phyloP scores from a whole-genome alignment of 2,797 vertebrate genomes.

The Crocodylus rhombifer region DNA sequence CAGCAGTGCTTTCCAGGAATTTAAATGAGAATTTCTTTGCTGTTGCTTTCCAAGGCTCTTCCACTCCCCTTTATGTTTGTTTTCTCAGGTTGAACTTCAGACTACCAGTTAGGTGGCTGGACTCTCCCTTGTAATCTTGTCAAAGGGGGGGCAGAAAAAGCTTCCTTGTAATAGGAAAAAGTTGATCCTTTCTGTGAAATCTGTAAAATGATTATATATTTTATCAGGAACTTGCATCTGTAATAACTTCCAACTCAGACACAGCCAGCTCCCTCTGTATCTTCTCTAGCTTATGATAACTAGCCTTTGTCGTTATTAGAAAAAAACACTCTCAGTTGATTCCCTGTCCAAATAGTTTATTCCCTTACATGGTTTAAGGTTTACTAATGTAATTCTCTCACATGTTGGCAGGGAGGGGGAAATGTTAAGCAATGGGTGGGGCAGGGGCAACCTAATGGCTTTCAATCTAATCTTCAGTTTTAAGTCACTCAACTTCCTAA shows the following conservation, averaged over 20 bases:
- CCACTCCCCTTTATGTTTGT: conserved; percentile 47
- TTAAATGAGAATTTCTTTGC: conserved; percentile 73
- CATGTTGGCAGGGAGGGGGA: neutral
- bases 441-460: conserved; percentile 37
- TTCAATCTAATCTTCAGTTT: conserved; percentile 43
- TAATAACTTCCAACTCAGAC: neutral
- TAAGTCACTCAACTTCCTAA: conserved; percentile 55
- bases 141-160: neutral
- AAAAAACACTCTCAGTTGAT: neutral
- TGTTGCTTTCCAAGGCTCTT: conserved; percentile 59
- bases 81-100: conserved; percentile 59
- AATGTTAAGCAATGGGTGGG: conserved; percentile 12
- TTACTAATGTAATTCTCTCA: conserved; percentile 9
- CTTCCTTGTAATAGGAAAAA: neutral
- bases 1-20: conserved; percentile 81
- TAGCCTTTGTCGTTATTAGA: neutral
- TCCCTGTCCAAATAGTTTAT: neutral
- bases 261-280: neutral
- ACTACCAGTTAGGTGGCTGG: conserved; percentile 31
- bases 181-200: conserved; percentile 25
- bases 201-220: neutral
- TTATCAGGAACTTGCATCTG: neutral
- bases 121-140: conserved; percentile 24
- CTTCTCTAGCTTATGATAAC: neutral
- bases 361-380: conserved; percentile 8